Evolutionary conservation across 1,140 invertebrate species (phyloP).

Genomic region (Vanessa tameamea): DNA sequence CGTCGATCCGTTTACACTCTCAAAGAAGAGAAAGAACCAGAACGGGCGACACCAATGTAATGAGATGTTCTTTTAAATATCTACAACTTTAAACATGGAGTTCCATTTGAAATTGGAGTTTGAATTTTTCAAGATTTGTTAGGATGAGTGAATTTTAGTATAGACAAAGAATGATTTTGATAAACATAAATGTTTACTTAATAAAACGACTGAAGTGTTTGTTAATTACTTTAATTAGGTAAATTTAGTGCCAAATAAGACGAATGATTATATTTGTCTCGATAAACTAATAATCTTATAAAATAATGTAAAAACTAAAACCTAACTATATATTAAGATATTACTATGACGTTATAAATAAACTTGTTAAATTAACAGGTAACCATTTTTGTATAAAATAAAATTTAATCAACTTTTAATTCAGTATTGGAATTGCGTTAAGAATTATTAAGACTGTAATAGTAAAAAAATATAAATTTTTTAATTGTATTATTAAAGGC

Average conservation of each 20-base stretch:
- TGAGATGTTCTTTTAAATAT: conserved; percentile 3
- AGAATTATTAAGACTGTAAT: conserved; percentile 18
- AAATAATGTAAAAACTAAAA: conserved; percentile 18
- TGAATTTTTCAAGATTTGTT: conserved; percentile 16
- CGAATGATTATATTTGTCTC: conserved; percentile 29
- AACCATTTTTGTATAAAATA: conserved; percentile 28
- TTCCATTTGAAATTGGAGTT: conserved; percentile 11
- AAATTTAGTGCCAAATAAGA: conserved; percentile 40
- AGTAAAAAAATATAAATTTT: conserved; percentile 8
- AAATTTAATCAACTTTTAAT: conserved; percentile 16
- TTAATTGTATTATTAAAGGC: conserved; percentile 21
- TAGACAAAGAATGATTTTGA: conserved; percentile 20
- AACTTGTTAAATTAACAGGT: conserved; percentile 24
- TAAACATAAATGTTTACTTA: conserved; percentile 33
- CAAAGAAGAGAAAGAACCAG: conserved; percentile 66
- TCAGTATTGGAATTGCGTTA: conserved; percentile 24
- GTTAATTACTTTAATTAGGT: conserved; percentile 40
- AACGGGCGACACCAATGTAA: conserved; percentile 64
- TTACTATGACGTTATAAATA: conserved; percentile 25
- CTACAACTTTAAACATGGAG: conserved; percentile 11
- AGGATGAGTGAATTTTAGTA: conserved; percentile 20
- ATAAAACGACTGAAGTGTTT: conserved; percentile 53
- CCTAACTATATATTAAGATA: conserved; percentile 22
- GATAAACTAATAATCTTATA: conserved; percentile 25
- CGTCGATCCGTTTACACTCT: conserved; percentile 65